phyloP scores from a whole-genome alignment of 2,797 vertebrate genomes.

The Sebastes diploproa region DNA sequence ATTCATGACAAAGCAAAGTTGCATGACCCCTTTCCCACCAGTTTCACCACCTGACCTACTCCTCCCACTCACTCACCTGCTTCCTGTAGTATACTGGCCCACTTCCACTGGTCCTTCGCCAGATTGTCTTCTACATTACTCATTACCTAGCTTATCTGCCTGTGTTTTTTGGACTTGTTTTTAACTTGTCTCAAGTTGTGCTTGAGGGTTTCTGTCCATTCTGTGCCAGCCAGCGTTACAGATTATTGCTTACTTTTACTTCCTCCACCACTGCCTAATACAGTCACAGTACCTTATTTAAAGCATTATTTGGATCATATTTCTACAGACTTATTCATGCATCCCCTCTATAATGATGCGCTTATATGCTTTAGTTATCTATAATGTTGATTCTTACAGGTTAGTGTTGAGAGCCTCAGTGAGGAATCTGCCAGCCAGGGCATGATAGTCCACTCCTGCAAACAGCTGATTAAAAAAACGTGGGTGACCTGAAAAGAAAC shows the following conservation, averaged over 20 bases:
- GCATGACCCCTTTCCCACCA: background rate
- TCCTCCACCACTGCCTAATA: background rate
- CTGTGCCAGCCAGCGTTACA: background rate
- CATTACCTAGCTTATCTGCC: background rate
- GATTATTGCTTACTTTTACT: background rate
- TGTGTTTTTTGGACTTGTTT: too few species aligned
- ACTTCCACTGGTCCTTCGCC: background rate
- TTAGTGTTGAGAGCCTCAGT: conserved; percentile 91
- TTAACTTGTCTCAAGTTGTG: background rate
- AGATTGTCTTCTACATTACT: background rate
- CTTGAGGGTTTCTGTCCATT: background rate
- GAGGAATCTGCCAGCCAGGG: conserved; percentile 86
- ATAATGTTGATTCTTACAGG: conserved; percentile 77
- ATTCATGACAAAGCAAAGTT: too few species aligned
- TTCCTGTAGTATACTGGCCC: background rate
- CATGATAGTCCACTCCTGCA: conserved; percentile 86
- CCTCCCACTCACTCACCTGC: background rate
- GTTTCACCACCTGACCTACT: background rate
- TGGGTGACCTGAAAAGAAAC: conserved; percentile 83
- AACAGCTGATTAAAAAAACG: conserved; percentile 91
- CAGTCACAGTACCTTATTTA: background rate
- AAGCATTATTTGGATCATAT: background rate
- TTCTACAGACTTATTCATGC: background rate
- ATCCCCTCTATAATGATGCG: background rate
- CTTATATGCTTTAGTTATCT: background rate